Conservation (phyloP, 2,797 vertebrate genomes). For the Lophotriccus pileatus region DNA sequence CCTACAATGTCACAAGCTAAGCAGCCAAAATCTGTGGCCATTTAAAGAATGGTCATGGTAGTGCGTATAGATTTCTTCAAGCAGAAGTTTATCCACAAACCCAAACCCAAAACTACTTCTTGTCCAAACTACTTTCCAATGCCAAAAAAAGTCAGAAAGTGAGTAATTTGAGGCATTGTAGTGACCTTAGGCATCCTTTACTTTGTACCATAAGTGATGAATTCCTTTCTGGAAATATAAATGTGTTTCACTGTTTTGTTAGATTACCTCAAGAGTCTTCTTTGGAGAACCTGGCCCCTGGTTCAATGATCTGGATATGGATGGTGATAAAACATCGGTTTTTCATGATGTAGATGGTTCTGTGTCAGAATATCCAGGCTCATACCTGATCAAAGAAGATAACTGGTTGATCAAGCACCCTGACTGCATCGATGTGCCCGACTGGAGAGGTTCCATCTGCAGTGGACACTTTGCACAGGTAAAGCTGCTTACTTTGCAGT, state of each 20-base stretch:
- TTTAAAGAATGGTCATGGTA: not conserved
- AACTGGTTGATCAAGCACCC: slow-evolving; percentile 95
- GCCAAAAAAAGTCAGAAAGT: slow-evolving; percentile 1
- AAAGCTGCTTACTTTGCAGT: not conserved
- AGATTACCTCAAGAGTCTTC: slow-evolving; percentile 95
- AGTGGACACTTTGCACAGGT: slow-evolving; percentile 94
- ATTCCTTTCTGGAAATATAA: not conserved
- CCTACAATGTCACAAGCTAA: not conserved
- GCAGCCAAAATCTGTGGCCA: not conserved
- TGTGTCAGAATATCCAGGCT: slow-evolving; percentile 93
- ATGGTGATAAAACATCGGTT: slow-evolving; percentile 94
- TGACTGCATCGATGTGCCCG: slow-evolving; percentile 91
- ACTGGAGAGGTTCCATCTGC: slow-evolving; percentile 95
- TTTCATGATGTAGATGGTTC: slow-evolving; percentile 94
- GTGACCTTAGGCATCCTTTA: not conserved
- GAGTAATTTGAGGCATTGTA: not conserved
- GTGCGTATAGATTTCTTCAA: not conserved
- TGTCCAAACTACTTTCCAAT: not conserved
- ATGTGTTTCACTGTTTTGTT: not conserved
- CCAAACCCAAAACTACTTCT: not conserved
- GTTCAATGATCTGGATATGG: slow-evolving; percentile 94
- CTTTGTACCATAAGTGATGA: not conserved
- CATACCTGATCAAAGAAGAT: slow-evolving; percentile 92
- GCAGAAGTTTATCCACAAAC: not conserved
- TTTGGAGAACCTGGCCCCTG: slow-evolving; percentile 95